Percentiles rank a stretch among this genome's conserved stretches.
Conservation (phyloP, 2,797 vertebrate species). For the Chanos chanos region DNA sequence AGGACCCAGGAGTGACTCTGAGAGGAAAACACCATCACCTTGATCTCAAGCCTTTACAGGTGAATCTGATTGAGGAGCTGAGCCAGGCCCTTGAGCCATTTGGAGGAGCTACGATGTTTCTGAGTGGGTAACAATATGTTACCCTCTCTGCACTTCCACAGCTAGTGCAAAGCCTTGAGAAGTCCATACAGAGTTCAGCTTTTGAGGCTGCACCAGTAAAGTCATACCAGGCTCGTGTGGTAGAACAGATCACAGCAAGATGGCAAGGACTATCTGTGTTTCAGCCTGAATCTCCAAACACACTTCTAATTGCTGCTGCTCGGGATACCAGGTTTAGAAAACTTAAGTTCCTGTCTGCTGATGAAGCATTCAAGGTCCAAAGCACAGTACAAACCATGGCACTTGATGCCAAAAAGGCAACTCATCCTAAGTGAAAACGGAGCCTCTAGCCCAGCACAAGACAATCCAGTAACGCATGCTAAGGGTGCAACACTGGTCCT, state of each 20-base stretch:
- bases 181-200: constrained; percentile 5
- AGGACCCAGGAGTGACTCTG: constrained; percentile 29
- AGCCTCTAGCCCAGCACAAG: constrained; percentile 1
- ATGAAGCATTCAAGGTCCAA: constrained; percentile 23
- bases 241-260: constrained; percentile 33
- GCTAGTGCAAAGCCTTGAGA: constrained; percentile 31
- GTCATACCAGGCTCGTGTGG: constrained; percentile 18
- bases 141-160: constrained; percentile 36
- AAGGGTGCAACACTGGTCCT: background rate
- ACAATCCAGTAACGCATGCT: background rate
- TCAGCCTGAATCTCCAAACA: constrained; percentile 31
- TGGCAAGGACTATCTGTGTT: constrained; percentile 12
- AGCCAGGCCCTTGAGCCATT: constrained; percentile 31
- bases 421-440: background rate
- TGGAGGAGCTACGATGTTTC: constrained; percentile 35
- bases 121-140: constrained; percentile 32
- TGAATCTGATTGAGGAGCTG: constrained; percentile 32
- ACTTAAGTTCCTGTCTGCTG: constrained; percentile 24
- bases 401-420: constrained; percentile 24
- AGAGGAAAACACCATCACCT: constrained; percentile 37
- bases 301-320: constrained; percentile 34
- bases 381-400: constrained; percentile 26
- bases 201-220: constrained; percentile 32
- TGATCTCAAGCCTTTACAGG: constrained; percentile 46
- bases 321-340: constrained; percentile 39